These are phyloP conservation scores for Gavia stellata DNA, from an alignment of 2,113 vertebrate species.

Conservation along the genomic window DNA sequence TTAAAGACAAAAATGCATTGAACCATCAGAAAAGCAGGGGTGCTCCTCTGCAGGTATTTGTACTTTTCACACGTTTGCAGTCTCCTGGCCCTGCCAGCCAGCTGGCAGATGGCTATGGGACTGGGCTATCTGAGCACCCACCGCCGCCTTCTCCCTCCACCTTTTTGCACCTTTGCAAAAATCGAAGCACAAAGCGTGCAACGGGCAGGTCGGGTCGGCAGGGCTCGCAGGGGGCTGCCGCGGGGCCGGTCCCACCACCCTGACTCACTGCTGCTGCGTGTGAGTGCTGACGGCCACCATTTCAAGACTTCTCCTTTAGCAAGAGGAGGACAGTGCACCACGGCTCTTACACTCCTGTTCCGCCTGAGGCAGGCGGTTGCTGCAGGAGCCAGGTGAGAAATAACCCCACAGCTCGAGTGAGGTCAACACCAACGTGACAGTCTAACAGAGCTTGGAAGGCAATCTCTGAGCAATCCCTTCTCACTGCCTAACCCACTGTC, in stretches of 20 bases:
- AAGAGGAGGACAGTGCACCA: neutral
- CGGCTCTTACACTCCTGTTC: too few species aligned
- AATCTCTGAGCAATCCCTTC: neutral
- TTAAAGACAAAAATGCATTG: neutral
- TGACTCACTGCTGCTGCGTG: neutral
- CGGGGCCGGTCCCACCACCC: neutral
- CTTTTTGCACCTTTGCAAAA: neutral
- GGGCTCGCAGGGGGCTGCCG: neutral
- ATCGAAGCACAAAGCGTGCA: neutral
- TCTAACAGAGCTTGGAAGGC: neutral
- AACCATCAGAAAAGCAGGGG: neutral
- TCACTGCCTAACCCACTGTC: neutral
- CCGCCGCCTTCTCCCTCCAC: neutral
- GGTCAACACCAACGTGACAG: neutral
- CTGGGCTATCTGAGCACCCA: neutral
- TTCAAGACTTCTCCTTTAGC: neutral
- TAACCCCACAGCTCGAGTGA: neutral
- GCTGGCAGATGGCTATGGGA: too few species aligned
- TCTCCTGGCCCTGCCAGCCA: neutral
- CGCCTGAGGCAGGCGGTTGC: neutral
- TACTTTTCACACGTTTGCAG: neutral
- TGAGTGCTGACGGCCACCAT: neutral
- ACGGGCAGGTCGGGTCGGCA: accelerated
- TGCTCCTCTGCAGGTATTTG: neutral
- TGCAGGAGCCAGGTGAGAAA: neutral